Evolutionary conservation across 2,797 vertebrate species (phyloP).

Genomic region (Enteromius radiatus): DNA sequence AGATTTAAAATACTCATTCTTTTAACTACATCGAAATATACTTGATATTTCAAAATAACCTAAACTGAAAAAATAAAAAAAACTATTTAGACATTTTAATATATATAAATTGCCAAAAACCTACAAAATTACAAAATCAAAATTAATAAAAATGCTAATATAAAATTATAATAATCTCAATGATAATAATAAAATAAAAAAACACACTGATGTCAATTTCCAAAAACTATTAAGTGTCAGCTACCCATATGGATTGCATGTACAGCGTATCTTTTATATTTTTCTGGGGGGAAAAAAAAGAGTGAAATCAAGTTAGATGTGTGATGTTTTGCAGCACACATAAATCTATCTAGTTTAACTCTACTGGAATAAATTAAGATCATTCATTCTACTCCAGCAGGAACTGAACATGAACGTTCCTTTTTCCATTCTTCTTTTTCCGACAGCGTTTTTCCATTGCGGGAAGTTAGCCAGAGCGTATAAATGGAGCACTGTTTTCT

Average conservation of each 20-base stretch:
- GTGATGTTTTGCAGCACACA: background rate
- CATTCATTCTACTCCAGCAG: slow-evolving; percentile 39
- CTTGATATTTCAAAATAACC: background rate
- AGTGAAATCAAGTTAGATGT: background rate
- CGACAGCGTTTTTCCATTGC: slow-evolving; percentile 46
- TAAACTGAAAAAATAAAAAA: background rate
- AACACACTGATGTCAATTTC: background rate
- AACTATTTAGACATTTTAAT: background rate
- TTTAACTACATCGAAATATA: background rate
- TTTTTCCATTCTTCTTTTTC: slow-evolving; percentile 36
- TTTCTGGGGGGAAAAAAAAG: background rate
- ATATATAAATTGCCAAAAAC: background rate
- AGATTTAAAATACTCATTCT: background rate
- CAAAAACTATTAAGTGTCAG: too few relatives aligned
- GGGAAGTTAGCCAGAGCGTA: slow-evolving; percentile 43
- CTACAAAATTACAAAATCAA: background rate
- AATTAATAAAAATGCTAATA: background rate
- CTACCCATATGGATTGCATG: background rate
- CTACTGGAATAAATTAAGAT: slow-evolving; percentile 33
- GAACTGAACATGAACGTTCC: slow-evolving; percentile 15
- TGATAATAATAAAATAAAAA: background rate
- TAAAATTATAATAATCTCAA: background rate
- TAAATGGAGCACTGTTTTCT: slow-evolving; percentile 50
- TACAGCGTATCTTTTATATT: background rate
- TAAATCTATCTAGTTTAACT: slow-evolving; percentile 4